These are phyloP conservation scores for Drosophila nr. medialis DNA, from an alignment of 2,888 invertebrate species.

Conservation along the genomic window DNA sequence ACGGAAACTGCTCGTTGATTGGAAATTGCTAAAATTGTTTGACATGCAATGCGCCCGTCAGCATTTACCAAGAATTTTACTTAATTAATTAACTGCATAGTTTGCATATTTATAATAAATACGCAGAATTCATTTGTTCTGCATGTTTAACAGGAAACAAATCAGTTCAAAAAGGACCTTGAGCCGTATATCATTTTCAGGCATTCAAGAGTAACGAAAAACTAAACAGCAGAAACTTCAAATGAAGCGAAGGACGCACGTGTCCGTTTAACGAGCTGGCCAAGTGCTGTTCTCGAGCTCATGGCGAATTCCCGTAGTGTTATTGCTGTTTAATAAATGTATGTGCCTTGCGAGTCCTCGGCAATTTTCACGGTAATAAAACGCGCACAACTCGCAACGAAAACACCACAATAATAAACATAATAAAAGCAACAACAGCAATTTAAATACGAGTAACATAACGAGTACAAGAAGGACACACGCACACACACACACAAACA, in stretches of 20 bases:
- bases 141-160: background rate
- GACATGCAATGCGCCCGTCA: background rate
- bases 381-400: constrained; percentile 49
- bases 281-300: constrained; percentile 17
- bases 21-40: background rate
- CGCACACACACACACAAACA: constrained; percentile 15
- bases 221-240: constrained; percentile 2
- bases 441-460: constrained; percentile 51
- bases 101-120: background rate
- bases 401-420: constrained; percentile 69
- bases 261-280: constrained; percentile 28
- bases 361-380: constrained; percentile 61
- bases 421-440: constrained; percentile 56
- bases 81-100: too few species aligned
- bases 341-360: constrained; percentile 61
- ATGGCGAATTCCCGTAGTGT: constrained; percentile 41
- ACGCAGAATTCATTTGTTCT: background rate
- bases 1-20: background rate
- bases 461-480: constrained; percentile 27
- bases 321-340: constrained; percentile 67
- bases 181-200: constrained; percentile 20
- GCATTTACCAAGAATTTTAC: background rate
- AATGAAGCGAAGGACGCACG: constrained; percentile 25
- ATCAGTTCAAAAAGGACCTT: constrained; percentile 1
- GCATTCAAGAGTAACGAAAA: background rate